Percentiles rank a stretch among this genome's conserved stretches.
Conservation (phyloP, 2,113 vertebrate species). For the Sphyrna mokarran region DNA sequence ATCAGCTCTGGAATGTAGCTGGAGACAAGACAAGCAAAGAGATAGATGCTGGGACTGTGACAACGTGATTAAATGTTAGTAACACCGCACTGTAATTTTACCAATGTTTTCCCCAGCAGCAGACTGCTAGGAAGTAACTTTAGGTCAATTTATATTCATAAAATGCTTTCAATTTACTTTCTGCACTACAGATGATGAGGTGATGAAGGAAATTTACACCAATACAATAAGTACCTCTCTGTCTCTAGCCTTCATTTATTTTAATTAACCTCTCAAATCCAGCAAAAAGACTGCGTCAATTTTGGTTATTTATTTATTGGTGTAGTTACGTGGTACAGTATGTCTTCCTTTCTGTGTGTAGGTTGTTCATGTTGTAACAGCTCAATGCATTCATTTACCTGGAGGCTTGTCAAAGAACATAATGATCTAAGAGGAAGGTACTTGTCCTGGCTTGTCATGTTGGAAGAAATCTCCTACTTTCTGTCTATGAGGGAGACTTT, state of each 20-base stretch:
- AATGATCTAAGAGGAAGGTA: conserved; percentile 23
- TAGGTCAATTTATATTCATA: neutral
- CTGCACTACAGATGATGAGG: neutral
- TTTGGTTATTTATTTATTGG: conserved; percentile 31
- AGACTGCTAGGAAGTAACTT: neutral
- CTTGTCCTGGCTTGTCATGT: conserved; percentile 36
- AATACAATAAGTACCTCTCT: neutral
- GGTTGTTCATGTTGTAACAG: conserved; percentile 18
- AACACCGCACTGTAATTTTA: neutral
- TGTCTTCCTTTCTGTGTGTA: conserved; percentile 17
- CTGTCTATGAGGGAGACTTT: neutral
- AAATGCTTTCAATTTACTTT: neutral
- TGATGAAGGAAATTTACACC: neutral
- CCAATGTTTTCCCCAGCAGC: neutral
- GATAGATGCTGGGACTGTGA: neutral
- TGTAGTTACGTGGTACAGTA: neutral
- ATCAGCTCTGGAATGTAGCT: neutral
- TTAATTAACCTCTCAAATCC: neutral
- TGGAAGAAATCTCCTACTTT: conserved; percentile 20
- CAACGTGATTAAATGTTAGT: neutral
- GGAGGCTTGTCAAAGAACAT: conserved; percentile 32
- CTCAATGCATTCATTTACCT: conserved; percentile 19
- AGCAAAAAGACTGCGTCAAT: neutral
- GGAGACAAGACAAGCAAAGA: neutral
- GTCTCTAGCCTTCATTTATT: neutral